Evolutionary conservation across 2,888 invertebrate species (phyloP).

Genomic region (Acanthosoma haemorrhoidale): DNA sequence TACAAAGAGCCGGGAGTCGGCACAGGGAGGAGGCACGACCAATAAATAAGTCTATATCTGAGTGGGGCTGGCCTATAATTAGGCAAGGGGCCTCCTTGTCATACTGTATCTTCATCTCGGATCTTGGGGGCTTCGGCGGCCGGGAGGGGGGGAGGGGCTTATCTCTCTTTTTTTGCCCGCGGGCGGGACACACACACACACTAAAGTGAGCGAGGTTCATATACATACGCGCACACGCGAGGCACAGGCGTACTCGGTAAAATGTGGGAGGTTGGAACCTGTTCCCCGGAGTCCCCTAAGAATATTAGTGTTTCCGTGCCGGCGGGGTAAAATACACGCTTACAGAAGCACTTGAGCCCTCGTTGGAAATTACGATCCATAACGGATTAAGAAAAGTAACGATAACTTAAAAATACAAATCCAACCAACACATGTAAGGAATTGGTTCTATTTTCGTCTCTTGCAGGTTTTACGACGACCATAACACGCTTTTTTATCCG

Average conservation of each 20-base stretch:
- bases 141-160: neutral
- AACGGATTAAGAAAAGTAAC: too few species aligned
- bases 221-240: neutral
- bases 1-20: constrained; percentile 15
- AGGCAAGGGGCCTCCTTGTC: constrained; percentile 17
- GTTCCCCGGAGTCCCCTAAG: too few species aligned
- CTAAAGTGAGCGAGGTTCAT: too few species aligned
- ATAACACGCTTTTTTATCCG: too few species aligned
- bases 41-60: constrained; percentile 24
- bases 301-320: too few species aligned
- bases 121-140: neutral
- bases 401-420: too few species aligned
- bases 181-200: neutral
- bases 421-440: too few species aligned
- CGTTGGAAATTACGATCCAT: too few species aligned
- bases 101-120: constrained; percentile 27
- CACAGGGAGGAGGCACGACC: constrained; percentile 7
- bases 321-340: too few species aligned
- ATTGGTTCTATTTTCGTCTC: too few species aligned
- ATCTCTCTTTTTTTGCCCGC: constrained; percentile 6
- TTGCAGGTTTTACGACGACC: too few species aligned
- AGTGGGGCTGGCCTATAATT: constrained; percentile 12
- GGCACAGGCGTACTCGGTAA: neutral
- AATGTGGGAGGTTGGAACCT: neutral
- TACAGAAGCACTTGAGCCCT: too few species aligned